phyloP scores from a whole-genome alignment of 2,797 vertebrate genomes.

The Takifugu rubripes region DNA sequence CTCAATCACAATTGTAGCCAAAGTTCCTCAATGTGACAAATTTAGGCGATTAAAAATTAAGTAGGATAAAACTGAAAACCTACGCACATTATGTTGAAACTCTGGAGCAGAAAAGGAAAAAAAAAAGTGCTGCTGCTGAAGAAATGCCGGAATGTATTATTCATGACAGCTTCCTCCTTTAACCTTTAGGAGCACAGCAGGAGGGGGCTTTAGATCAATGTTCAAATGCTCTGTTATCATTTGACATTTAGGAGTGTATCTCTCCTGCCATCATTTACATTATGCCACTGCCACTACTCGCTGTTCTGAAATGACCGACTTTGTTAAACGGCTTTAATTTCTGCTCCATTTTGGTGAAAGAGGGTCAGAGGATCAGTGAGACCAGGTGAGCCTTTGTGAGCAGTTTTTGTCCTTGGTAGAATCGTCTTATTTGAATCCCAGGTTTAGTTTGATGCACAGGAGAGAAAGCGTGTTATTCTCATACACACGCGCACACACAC shows the following conservation, averaged over 20 bases:
- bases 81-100: not conserved
- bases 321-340: conserved; percentile 39
- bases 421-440: conserved; percentile 24
- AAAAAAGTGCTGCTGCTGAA: conserved; percentile 4
- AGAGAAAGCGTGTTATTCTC: conserved; percentile 5
- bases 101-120: not conserved
- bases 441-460: conserved; percentile 5
- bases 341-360: conserved; percentile 35
- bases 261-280: not conserved
- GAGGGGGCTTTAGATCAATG: conserved; percentile 2
- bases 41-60: too few species aligned
- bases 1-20: too few species aligned
- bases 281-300: not conserved
- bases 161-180: conserved; percentile 17
- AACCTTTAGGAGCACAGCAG: conserved; percentile 18
- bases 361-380: conserved; percentile 24
- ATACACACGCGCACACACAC: conserved; percentile 1
- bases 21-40: too few species aligned
- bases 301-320: conserved; percentile 9
- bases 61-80: not conserved
- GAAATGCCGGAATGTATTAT: conserved; percentile 21
- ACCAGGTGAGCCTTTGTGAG: conserved; percentile 3
- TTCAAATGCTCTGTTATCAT: not conserved
- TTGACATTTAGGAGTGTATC: not conserved
- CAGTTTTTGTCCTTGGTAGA: conserved; percentile 16